Conservation (phyloP, 2,888 invertebrate genomes). For the Neoascia interrupta region DNA sequence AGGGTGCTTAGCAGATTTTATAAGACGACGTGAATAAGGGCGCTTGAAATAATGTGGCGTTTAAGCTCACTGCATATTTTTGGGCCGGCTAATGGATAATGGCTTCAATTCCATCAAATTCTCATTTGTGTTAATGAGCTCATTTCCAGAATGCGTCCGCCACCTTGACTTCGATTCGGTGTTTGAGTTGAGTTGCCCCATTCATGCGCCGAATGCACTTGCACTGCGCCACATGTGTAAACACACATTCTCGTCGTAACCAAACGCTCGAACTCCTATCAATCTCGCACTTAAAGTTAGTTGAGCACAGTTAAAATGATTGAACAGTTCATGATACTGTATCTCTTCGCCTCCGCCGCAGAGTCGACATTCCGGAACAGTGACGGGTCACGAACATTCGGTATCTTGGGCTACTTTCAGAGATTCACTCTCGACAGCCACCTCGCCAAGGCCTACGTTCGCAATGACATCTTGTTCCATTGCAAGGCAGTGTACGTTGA, state of each 20-base stretch:
- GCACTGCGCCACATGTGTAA: conserved; percentile 38
- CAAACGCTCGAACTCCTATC: conserved; percentile 4
- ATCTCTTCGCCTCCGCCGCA: conserved; percentile 16
- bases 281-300: conserved; percentile 12
- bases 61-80: no score
- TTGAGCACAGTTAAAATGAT: conserved; percentile 52
- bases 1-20: no score
- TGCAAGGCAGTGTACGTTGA: conserved; percentile 49
- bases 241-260: conserved; percentile 25
- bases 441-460: conserved; percentile 25
- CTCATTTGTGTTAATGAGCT: conserved; percentile 11
- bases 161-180: conserved; percentile 43
- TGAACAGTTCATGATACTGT: conserved; percentile 45
- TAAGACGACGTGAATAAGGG: no score
- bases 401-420: conserved; percentile 45
- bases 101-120: no score
- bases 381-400: conserved; percentile 35
- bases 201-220: neutral
- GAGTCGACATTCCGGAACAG: conserved; percentile 19
- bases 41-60: no score
- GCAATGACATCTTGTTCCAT: conserved; percentile 43
- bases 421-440: conserved; percentile 33
- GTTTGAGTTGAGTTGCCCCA: conserved; percentile 33
- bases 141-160: conserved; percentile 7
- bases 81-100: no score